These are phyloP conservation scores for Numida meleagris DNA, from an alignment of 2,113 vertebrate species.

Conservation along the genomic window DNA sequence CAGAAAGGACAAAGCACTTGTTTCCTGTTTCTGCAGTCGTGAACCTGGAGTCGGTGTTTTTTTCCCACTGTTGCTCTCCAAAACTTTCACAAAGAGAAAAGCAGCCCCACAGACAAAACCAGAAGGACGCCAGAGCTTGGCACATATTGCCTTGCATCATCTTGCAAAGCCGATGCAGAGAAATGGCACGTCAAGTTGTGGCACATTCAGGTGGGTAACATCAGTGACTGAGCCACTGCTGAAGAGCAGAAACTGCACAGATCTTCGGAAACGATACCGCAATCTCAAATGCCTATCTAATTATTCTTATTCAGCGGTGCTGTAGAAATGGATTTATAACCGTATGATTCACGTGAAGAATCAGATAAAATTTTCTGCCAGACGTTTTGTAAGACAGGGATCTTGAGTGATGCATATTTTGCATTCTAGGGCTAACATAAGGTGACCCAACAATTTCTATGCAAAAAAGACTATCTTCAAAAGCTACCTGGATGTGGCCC, in stretches of 20 bases:
- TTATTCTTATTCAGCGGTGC: slow-evolving; percentile 5
- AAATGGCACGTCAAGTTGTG: not conserved
- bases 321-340: not conserved
- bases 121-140: not conserved
- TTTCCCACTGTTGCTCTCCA: not conserved
- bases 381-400: not conserved
- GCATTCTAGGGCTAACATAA: not conserved
- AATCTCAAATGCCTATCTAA: slow-evolving; percentile 49
- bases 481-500: not conserved
- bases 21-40: slow-evolving; percentile 48
- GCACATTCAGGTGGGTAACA: not conserved
- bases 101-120: not conserved
- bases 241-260: not conserved
- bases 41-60: not conserved
- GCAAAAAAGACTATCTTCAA: not conserved
- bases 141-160: fast-evolving
- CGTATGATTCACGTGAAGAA: not conserved
- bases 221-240: not conserved
- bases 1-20: slow-evolving; percentile 33
- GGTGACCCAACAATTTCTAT: not conserved
- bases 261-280: not conserved
- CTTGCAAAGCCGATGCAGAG: not conserved
- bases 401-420: not conserved
- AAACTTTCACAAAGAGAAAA: slow-evolving; percentile 7
- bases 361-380: not conserved